These are phyloP conservation scores for Drosophila kepulauana DNA, from an alignment of 1,140 invertebrate species.

Conservation along the genomic window DNA sequence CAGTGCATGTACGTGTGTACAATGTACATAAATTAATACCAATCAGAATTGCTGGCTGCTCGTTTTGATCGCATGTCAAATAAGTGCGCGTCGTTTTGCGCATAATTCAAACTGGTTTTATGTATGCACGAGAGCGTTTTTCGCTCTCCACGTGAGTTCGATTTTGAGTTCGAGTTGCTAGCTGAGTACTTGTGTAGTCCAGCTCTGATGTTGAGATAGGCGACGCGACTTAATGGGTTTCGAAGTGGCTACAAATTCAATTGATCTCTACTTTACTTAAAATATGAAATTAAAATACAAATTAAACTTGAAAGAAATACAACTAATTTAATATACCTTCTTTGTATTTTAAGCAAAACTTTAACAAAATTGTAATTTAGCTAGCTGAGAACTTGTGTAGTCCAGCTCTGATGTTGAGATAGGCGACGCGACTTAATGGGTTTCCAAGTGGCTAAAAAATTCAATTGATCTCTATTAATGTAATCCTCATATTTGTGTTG, in stretches of 20 bases:
- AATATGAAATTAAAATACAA: not conserved
- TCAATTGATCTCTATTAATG: no score
- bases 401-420: no score
- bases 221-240: conserved; percentile 30
- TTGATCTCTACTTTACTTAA: not conserved
- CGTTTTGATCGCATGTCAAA: conserved; percentile 60
- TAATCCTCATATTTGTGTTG: no score
- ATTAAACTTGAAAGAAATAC: not conserved
- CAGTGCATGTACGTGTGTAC: conserved; percentile 1
- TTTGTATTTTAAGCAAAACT: no score
- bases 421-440: no score
- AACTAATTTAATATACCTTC: not conserved
- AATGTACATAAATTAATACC: conserved; percentile 69
- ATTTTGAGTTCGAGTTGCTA: not conserved
- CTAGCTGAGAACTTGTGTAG: no score
- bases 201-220: conserved; percentile 4
- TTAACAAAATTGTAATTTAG: no score
- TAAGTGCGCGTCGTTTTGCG: conserved; percentile 58
- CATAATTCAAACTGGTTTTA: conserved; percentile 71
- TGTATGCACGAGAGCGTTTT: conserved; percentile 38
- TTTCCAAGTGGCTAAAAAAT: no score
- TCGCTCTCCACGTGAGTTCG: conserved; percentile 38
- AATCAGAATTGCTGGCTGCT: conserved; percentile 52
- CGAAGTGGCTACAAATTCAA: conserved; percentile 19
- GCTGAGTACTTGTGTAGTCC: not conserved